A percentile compares a stretch with the other conserved stretches of the same genome.
These are phyloP conservation scores for Ylistrum balloti DNA, from an alignment of 1,140 invertebrate genomes.

Conservation along the genomic window DNA sequence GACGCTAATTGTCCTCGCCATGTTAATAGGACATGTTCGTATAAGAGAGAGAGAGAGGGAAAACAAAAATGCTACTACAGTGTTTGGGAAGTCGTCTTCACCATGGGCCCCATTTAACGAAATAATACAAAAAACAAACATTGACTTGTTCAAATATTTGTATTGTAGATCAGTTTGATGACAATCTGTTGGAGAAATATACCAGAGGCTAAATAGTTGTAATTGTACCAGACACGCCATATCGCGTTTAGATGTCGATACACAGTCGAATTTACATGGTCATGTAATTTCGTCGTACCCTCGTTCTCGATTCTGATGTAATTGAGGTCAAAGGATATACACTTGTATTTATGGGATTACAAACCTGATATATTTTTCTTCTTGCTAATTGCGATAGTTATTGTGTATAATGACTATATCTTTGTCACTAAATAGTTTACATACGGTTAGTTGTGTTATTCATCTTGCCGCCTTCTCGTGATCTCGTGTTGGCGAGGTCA, in stretches of 20 bases:
- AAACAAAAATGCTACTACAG: background rate
- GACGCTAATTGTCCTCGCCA: background rate
- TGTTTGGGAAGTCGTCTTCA: background rate
- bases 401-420: too few species aligned
- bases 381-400: too few species aligned
- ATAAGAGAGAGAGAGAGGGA: background rate
- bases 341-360: too few species aligned
- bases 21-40: background rate
- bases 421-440: too few species aligned
- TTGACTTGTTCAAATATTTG: background rate
- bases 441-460: too few species aligned
- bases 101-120: background rate
- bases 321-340: too few species aligned
- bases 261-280: too few species aligned
- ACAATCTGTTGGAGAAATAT: background rate
- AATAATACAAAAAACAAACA: conserved; percentile 29
- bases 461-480: too few species aligned
- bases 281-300: too few species aligned
- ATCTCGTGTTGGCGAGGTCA: too few species aligned
- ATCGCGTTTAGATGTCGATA: background rate
- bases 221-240: background rate
- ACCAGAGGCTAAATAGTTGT: background rate
- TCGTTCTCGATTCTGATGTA: too few species aligned
- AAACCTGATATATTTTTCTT: too few species aligned
- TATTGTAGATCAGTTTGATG: background rate